phyloP scores from a whole-genome alignment of 1,140 invertebrate species.

The Drosophila quadrilineata region DNA sequence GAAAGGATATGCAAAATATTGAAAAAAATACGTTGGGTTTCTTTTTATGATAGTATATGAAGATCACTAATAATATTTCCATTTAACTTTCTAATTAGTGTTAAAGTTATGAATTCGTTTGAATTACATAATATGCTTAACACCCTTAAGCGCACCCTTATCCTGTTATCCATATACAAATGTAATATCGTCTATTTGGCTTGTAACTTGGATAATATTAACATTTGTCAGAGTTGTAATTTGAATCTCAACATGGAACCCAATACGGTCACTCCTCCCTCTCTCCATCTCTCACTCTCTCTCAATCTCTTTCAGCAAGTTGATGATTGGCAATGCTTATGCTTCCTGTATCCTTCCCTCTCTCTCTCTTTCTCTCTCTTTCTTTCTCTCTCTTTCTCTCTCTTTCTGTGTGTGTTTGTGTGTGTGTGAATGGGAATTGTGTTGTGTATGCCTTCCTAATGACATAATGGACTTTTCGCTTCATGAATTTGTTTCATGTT shows the following conservation, averaged over 20 bases:
- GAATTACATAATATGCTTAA: conserved; percentile 9
- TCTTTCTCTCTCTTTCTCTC: conserved; percentile 21
- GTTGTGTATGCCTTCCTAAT: conserved; percentile 68
- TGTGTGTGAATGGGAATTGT: conserved; percentile 58
- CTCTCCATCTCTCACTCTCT: no score
- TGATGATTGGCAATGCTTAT: conserved; percentile 43
- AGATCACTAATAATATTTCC: no score
- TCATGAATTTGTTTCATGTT: conserved; percentile 18
- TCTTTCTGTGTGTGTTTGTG: no score
- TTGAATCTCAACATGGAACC: conserved; percentile 49
- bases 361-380: conserved; percentile 24
- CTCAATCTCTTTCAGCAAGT: no score
- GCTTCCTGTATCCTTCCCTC: no score
- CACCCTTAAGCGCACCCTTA: conserved; percentile 18
- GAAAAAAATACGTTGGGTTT: no score
- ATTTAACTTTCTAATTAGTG: neutral
- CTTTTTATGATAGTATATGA: no score
- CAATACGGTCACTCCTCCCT: no score
- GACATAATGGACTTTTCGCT: conserved; percentile 68
- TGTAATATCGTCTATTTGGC: neutral
- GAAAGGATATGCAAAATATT: no score
- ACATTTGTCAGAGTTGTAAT: conserved; percentile 60
- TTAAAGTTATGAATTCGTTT: neutral
- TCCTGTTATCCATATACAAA: neutral
- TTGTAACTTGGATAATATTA: conserved; percentile 49